Base-by-base conservation (phyloP, 2,113 vertebrate species). In the Strix aluco region DNA sequence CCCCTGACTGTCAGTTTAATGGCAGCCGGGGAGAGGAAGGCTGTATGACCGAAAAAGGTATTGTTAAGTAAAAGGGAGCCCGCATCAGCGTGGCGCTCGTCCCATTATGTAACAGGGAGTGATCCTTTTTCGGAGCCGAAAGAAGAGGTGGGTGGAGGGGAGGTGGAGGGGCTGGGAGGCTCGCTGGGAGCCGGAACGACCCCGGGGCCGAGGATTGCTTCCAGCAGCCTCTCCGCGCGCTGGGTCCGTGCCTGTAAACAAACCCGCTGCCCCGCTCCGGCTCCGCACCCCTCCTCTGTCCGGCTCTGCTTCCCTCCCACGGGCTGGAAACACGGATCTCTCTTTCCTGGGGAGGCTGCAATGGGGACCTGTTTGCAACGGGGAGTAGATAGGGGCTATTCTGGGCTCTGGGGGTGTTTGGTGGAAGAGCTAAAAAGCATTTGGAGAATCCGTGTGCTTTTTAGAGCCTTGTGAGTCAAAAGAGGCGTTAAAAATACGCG, bases 11-110 rank as follows among this genome's bases (percentile, higher is more conserved):
- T 92, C 97, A 92, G 75, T 36, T 36, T 17, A 32, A n/a, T 79
- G 82, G 96, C 87, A 86, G 63, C 21, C 13, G 29, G 73, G 73
- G 61, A 86, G 79, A 90, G 95, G 92, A 95, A 94, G 97, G 91
- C 92, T 97, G 59, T 86, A 97, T 98, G 97, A 86, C 99, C 98
- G 81, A 99, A 99, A 98, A 99, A 98, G 98, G 99, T 44, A 97
- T 98, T 93, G 97, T 97, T 98, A 94, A 98, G 98, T 94, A 90
- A 86, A 97, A 98, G 92, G 75, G 86, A 97, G 93, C 90, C 61
- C 26, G 15, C 55, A 5, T 91, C 97, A 13, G 13, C 94, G 21
- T 58, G 13, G 81, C 17, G 19, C 93, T 92, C 82, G 9, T 85
- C 93, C 96, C 90, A 2, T 98, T 98, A 98, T 98, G 97, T 97